phyloP scores from a whole-genome alignment of 2,113 vertebrate genomes.

The Hyperopisus bebe region DNA sequence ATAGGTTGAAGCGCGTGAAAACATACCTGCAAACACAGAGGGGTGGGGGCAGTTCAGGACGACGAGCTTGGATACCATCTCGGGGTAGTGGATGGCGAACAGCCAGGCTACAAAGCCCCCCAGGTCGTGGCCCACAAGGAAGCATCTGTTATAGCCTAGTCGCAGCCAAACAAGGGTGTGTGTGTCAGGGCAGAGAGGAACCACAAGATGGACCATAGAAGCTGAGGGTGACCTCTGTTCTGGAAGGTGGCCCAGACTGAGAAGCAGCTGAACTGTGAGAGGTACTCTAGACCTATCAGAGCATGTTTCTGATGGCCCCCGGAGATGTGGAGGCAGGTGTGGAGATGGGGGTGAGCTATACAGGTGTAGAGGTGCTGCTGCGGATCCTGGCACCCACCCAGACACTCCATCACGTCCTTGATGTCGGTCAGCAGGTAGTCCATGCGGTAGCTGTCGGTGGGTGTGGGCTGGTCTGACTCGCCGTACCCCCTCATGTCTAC shows the following conservation, averaged over 20 bases:
- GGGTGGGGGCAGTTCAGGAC: conserved; percentile 95
- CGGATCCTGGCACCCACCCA: conserved; percentile 65
- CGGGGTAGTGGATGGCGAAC: conserved; percentile 89
- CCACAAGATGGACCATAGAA: neutral
- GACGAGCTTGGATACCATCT: conserved; percentile 92
- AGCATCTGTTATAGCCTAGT: conserved; percentile 91
- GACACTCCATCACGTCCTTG: conserved; percentile 92
- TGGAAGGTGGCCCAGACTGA: neutral
- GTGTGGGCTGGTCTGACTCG: conserved; percentile 82
- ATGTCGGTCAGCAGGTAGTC: conserved; percentile 86
- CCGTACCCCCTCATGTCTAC: conserved; percentile 93
- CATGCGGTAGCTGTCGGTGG: conserved; percentile 76
- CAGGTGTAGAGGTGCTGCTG: neutral
- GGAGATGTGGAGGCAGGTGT: neutral
- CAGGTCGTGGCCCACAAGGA: conserved; percentile 93
- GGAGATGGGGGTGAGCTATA: neutral
- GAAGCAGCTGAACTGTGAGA: neutral
- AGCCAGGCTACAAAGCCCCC: conserved; percentile 94
- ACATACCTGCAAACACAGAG: conserved; percentile 80
- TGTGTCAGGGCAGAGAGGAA: neutral
- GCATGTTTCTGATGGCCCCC: neutral
- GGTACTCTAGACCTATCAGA: neutral
- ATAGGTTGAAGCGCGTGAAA: conserved; percentile 31
- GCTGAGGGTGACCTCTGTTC: neutral
- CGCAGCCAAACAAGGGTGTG: neutral